phyloP scores from a whole-genome alignment of 2,113 vertebrate genomes.

The Poecilia latipinna region DNA sequence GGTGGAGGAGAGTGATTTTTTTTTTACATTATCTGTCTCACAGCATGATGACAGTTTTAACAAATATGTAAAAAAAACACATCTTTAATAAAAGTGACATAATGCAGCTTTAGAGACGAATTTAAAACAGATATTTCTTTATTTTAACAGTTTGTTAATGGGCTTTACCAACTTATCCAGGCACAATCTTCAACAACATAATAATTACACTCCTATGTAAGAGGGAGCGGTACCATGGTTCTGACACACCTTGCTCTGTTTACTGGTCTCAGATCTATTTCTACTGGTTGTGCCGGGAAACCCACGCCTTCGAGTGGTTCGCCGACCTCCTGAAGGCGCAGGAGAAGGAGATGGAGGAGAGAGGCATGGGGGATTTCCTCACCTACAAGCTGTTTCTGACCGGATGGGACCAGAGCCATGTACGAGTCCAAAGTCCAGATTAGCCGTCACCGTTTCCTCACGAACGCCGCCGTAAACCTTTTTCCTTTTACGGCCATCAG shows the following conservation, averaged over 20 bases:
- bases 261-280: slow-evolving; percentile 88
- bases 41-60: too few species aligned
- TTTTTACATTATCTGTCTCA: too few species aligned
- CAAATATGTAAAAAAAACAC: too few species aligned
- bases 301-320: slow-evolving; percentile 91
- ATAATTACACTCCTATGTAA: background rate
- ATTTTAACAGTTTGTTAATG: too few species aligned
- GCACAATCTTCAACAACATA: too few species aligned
- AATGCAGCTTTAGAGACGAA: too few species aligned
- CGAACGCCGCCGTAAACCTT: background rate
- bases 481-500: slow-evolving; percentile 35
- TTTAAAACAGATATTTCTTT: too few species aligned
- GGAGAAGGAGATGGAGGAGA: slow-evolving; percentile 90
- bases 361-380: slow-evolving; percentile 87
- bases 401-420: slow-evolving; percentile 86
- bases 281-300: slow-evolving; percentile 95
- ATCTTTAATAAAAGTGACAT: too few species aligned
- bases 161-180: too few species aligned
- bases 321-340: slow-evolving; percentile 87
- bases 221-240: background rate
- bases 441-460: background rate
- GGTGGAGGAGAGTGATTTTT: too few species aligned
- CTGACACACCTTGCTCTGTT: slow-evolving; percentile 14
- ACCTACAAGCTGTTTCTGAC: slow-evolving; percentile 93
- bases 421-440: slow-evolving; percentile 72